Base-by-base conservation (phyloP, 2,888 invertebrate species). In the Noctua fimbriata region DNA sequence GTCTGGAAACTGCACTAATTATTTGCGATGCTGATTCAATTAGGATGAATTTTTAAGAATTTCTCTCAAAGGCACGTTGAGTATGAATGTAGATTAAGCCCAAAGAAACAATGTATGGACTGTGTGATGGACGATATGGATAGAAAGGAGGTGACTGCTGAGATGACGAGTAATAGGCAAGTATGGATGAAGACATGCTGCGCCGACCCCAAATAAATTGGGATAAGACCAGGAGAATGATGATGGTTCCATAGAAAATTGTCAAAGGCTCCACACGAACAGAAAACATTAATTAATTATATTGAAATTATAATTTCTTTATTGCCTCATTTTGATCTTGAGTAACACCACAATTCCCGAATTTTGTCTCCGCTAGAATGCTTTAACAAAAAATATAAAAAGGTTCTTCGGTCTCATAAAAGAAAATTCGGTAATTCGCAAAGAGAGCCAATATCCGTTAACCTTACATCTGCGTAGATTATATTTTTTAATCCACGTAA, bases 401-500 rank as follows among this genome's bases (percentile, higher is more conserved):
- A 32, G 36, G 24, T 28, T 49, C 66, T 82, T 67, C 9, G 36
- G 21, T 58, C 60, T 69, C 60, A 32, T 76, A 76, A 73, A 75
- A 24, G 32, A 66, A 82, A 78, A 78, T 73, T 84, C 44, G 66
- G 21, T 44, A 63, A 79, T 79, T 72, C 73, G 21, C 36, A 74
- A 58, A 65, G 28, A 28, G 32, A 60, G 4, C 70, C 65, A 73
- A 71, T 86, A 83, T 73, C 77, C 69, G 65, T 83, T 83, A 76
- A 72, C 65, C n/a, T 78, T n/a, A 73, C 77, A 85, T 78, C 76
- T 83, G 55, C 32, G 69, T n/a, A 72, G 69, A 81, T 83, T 86
- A 83, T 65, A 67, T 82, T 88, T 87, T 89, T 89, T 90, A 91
- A 92, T 90, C 86, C 83, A 69, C 71, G 85, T 89, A 86, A 92